A percentile compares a stretch with the other conserved stretches of the same genome.
phyloP scores from a whole-genome alignment of 2,888 invertebrate genomes.

The Lasioglossum malachurum region DNA sequence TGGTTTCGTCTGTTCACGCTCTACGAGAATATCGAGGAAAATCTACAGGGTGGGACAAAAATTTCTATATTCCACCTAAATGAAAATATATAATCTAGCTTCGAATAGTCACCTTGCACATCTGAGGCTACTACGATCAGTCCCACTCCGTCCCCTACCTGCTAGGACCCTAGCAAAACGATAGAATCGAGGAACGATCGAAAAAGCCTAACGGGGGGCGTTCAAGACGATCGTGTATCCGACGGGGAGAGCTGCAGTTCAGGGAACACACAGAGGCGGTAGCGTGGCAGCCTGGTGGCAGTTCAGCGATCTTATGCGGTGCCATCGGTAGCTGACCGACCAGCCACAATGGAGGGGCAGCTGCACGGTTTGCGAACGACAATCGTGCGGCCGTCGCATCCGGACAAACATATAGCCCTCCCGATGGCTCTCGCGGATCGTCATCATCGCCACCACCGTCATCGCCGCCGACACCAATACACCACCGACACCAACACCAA shows the following conservation, averaged over 20 bases:
- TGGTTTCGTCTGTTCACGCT: background rate
- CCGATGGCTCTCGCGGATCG: slow-evolving; percentile 65
- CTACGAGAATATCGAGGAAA: background rate
- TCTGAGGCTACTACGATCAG: too few species aligned
- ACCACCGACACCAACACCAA: slow-evolving; percentile 22
- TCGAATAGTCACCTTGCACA: too few species aligned
- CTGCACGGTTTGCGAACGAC: slow-evolving; percentile 85
- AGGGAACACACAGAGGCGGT: background rate
- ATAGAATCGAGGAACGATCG: background rate
- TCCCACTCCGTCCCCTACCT: background rate
- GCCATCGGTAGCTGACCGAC: slow-evolving; percentile 89
- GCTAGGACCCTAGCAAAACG: background rate
- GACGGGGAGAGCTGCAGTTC: background rate
- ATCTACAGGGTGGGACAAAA: background rate
- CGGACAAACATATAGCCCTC: slow-evolving; percentile 76
- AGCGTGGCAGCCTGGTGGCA: background rate
- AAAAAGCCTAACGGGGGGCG: background rate
- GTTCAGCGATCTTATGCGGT: slow-evolving; percentile 85
- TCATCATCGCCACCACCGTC: slow-evolving; percentile 34
- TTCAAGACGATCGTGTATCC: background rate
- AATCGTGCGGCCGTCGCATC: slow-evolving; percentile 72
- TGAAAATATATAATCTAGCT: too few species aligned
- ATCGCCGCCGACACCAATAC: slow-evolving; percentile 28
- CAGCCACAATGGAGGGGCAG: slow-evolving; percentile 88
- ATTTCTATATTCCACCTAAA: too few species aligned